Evolutionary conservation across 2,888 invertebrate species (phyloP).

Genomic region (Ethmia dodecea): DNA sequence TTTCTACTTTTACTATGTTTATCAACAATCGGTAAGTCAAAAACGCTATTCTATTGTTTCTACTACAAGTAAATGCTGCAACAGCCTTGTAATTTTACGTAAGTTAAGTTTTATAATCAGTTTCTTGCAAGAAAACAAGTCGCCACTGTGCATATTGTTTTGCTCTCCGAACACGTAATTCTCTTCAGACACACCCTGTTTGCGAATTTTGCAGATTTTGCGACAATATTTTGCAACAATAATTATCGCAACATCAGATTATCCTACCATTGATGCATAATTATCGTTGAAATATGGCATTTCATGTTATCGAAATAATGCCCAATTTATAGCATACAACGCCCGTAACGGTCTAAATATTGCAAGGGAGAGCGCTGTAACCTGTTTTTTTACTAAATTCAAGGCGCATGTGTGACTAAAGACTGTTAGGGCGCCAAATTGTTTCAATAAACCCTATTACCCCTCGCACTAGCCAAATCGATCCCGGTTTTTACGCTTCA

Average conservation of each 20-base stretch:
- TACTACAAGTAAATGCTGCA: too few relatives aligned
- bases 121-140: neutral
- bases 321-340: too few relatives aligned
- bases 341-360: neutral
- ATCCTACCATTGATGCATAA: too few relatives aligned
- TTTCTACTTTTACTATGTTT: constrained; percentile 35
- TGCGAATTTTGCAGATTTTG: too few relatives aligned
- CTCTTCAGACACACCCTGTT: constrained; percentile 16
- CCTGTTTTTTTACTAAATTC: neutral
- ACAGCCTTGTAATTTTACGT: neutral
- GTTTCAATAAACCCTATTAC: too few relatives aligned
- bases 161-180: constrained; percentile 14
- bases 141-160: constrained; percentile 10
- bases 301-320: too few relatives aligned
- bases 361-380: neutral
- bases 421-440: constrained; percentile 7
- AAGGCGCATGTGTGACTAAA: constrained; percentile 8
- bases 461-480: too few relatives aligned
- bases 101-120: neutral
- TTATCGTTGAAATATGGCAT: too few relatives aligned
- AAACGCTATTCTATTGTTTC: too few relatives aligned
- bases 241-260: too few relatives aligned
- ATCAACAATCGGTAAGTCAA: constrained; percentile 42
- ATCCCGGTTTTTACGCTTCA: constrained; percentile 16
- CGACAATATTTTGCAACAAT: too few relatives aligned